These are phyloP conservation scores for Balearica regulorum DNA, from an alignment of 2,797 vertebrate genomes.

Conservation along the genomic window DNA sequence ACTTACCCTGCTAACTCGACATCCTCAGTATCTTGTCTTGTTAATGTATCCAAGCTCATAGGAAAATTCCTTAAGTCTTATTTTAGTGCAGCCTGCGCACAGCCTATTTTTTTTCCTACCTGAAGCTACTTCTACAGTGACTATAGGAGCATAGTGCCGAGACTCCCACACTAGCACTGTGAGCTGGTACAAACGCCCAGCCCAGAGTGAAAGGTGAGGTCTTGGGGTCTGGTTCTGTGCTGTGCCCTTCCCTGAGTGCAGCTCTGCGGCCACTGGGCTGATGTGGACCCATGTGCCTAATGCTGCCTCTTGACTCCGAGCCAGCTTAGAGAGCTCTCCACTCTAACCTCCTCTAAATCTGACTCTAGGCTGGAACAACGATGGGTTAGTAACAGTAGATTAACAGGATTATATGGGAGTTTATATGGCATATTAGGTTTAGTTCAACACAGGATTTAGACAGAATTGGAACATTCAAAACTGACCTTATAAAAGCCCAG, in stretches of 20 bases:
- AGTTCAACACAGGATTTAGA: background rate
- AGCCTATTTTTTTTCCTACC: background rate
- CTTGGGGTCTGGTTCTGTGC: background rate
- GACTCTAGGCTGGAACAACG: background rate
- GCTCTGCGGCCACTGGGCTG: background rate
- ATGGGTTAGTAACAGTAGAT: background rate
- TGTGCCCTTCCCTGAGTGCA: background rate
- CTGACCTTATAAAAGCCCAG: background rate
- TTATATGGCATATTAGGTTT: background rate
- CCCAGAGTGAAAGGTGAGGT: background rate
- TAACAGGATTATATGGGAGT: background rate
- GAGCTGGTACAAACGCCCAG: background rate
- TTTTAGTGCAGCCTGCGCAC: background rate
- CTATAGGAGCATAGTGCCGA: background rate
- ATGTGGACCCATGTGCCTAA: background rate
- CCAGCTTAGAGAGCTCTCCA: background rate
- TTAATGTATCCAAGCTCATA: background rate
- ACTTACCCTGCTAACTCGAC: background rate
- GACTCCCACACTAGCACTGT: fast-evolving
- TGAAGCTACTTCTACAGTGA: background rate
- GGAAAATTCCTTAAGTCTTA: background rate
- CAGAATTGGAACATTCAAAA: background rate
- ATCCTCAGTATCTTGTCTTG: background rate
- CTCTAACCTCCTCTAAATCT: background rate
- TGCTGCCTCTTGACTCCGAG: background rate